Conservation (phyloP, 2,113 vertebrate genomes). For the Myocastor coypus region DNA sequence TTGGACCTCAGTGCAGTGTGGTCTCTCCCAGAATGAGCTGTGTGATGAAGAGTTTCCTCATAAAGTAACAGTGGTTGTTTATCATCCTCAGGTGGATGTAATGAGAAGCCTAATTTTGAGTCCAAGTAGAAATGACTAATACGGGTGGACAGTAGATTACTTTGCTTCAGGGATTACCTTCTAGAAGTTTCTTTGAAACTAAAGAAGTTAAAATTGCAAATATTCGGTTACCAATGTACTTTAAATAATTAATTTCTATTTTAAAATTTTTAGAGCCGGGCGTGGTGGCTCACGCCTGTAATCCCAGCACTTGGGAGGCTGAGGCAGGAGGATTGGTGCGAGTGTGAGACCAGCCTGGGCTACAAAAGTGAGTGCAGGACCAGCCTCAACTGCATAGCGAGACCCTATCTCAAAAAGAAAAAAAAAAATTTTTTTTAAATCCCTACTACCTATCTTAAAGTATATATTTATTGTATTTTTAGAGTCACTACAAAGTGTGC, state of each 20-base stretch:
- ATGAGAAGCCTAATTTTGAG: background rate
- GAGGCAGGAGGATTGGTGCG: too few relatives aligned
- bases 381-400: too few relatives aligned
- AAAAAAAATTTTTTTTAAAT: background rate
- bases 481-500: background rate
- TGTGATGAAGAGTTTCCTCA: background rate
- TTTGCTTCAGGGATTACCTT: background rate
- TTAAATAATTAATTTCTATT: background rate
- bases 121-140: background rate
- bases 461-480: background rate
- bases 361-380: too few relatives aligned
- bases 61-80: background rate
- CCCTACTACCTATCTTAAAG: background rate
- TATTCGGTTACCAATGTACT: background rate
- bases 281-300: too few relatives aligned
- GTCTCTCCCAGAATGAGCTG: background rate
- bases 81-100: background rate
- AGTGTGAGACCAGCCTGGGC: too few relatives aligned
- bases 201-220: background rate
- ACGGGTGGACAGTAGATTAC: background rate
- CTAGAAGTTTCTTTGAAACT: background rate
- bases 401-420: too few relatives aligned
- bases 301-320: too few relatives aligned
- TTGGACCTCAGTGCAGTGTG: background rate
- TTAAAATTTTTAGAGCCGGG: too few relatives aligned